Evolutionary conservation across 2,888 invertebrate genomes (phyloP).

Genomic region (Oasisia sp.): DNA sequence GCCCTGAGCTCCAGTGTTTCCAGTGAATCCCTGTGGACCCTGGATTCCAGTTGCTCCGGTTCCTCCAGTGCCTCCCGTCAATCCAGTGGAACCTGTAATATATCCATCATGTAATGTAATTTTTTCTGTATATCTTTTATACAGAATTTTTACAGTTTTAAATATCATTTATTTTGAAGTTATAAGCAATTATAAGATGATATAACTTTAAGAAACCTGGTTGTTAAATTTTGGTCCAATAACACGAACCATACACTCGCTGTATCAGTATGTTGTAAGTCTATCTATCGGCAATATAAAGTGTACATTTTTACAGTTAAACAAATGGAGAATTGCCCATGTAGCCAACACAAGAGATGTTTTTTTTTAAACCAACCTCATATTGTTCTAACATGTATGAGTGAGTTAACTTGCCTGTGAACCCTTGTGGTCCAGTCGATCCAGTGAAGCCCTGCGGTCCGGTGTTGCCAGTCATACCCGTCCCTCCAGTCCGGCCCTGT

Average conservation of each 20-base stretch:
- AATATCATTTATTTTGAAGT: too few relatives aligned
- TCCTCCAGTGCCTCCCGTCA: neutral
- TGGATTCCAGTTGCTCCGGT: neutral
- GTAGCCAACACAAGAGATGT: neutral
- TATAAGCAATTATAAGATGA: too few relatives aligned
- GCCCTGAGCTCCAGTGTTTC: conserved; percentile 6
- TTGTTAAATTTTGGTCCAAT: neutral
- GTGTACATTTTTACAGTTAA: neutral
- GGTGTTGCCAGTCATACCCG: neutral
- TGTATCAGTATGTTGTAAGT: neutral
- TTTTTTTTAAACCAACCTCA: neutral
- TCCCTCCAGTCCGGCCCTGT: neutral
- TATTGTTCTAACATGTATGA: neutral
- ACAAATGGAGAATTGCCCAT: neutral
- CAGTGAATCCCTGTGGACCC: neutral
- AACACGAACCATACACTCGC: neutral
- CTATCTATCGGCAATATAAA: neutral
- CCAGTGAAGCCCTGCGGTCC: neutral
- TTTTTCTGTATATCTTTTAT: neutral
- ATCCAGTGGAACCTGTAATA: neutral
- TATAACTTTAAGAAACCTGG: neutral
- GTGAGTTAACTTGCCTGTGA: conserved; percentile 6
- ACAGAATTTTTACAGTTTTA: too few relatives aligned
- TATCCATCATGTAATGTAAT: neutral
- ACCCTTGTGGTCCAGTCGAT: neutral